Conservation (phyloP, 2,113 vertebrate genomes). For the Conger conger region DNA sequence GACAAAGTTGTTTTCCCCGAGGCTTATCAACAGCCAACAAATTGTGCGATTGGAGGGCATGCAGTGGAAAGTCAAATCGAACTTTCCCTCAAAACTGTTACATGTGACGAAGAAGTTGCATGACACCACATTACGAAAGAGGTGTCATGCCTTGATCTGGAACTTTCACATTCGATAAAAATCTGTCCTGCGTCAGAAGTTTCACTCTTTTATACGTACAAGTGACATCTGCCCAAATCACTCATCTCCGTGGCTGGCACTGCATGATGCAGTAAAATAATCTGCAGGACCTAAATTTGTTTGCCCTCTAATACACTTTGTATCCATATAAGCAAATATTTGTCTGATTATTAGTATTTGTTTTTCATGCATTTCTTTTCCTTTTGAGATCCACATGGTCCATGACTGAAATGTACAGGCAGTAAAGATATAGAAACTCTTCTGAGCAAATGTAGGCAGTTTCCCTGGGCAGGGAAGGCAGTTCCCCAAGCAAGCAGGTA, state of each 20-base stretch:
- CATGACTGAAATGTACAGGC: no score
- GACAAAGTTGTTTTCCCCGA: not conserved
- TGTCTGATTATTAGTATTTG: no score
- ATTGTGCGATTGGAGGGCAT: not conserved
- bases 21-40: not conserved
- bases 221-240: not conserved
- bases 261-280: not conserved
- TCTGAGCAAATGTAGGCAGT: no score
- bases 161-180: not conserved
- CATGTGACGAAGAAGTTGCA: not conserved
- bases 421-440: no score
- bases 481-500: no score
- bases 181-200: not conserved
- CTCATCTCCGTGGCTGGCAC: not conserved
- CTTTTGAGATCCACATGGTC: no score
- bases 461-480: no score
- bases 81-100: not conserved
- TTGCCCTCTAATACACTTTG: not conserved
- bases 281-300: not conserved
- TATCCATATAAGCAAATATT: not conserved
- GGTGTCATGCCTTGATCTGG: conserved; percentile 5
- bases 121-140: not conserved
- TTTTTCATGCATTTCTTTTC: no score
- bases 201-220: not conserved
- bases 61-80: not conserved